Conservation (phyloP, 2,113 vertebrate genomes). For the Petroica traversi region DNA sequence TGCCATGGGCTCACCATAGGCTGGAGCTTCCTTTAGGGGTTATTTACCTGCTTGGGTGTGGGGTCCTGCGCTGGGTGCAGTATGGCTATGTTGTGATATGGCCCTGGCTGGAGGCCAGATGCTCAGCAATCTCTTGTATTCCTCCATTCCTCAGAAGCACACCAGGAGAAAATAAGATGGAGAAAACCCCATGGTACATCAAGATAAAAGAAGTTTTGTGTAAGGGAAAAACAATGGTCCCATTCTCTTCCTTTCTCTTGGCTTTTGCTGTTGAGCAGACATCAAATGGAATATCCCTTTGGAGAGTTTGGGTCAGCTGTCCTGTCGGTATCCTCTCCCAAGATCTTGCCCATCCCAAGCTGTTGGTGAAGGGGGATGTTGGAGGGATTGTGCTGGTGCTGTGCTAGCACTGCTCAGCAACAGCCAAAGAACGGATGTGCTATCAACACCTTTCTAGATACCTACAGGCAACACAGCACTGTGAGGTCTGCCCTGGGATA, state of each 20-base stretch:
- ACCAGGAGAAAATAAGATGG: neutral
- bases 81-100: too few relatives aligned
- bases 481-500: neutral
- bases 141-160: neutral
- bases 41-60: neutral
- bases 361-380: too few relatives aligned
- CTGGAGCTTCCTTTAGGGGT: neutral
- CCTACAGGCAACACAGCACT: too few relatives aligned
- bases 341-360: neutral
- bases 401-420: neutral
- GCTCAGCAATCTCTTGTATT: neutral
- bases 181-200: neutral
- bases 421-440: neutral
- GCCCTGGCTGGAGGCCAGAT: neutral
- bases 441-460: too few relatives aligned
- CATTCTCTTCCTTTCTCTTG: neutral
- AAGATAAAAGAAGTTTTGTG: neutral
- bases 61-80: neutral
- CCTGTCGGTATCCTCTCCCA: neutral
- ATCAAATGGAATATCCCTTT: neutral
- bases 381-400: too few relatives aligned
- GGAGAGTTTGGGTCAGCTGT: neutral
- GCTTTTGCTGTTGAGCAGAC: neutral
- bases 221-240: neutral
- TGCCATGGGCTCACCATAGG: fast-evolving